Conservation (phyloP, 1,140 invertebrate species). For the Ceratina calcarata region DNA sequence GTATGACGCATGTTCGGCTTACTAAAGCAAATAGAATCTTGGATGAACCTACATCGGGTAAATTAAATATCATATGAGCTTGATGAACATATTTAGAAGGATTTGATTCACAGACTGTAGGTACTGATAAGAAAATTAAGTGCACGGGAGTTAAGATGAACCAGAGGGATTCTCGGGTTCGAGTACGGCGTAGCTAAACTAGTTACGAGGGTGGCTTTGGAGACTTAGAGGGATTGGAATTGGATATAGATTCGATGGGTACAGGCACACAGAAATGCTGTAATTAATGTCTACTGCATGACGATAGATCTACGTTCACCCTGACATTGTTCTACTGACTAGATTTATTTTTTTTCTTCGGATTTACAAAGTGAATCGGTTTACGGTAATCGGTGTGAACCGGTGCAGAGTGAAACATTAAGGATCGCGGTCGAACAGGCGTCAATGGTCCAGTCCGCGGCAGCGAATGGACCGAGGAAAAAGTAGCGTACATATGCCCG, state of each 20-base stretch:
- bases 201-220: conserved; percentile 19
- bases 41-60: no score
- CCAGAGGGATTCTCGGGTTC: neutral
- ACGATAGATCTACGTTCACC: no score
- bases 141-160: neutral
- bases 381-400: no score
- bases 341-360: neutral
- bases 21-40: no score
- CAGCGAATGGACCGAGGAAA: neutral
- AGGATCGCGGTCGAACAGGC: neutral
- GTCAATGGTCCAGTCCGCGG: neutral
- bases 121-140: conserved; percentile 18
- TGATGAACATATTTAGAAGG: neutral
- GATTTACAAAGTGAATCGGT: no score
- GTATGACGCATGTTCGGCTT: no score
- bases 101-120: neutral
- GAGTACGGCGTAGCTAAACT: conserved; percentile 5
- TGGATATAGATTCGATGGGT: conserved; percentile 11
- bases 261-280: neutral
- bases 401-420: neutral
- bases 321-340: no score
- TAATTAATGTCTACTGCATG: neutral
- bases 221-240: conserved; percentile 3
- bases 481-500: neutral
- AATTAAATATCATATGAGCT: no score